Evolutionary conservation across 2,888 invertebrate genomes (phyloP).

Genomic region (Glaucopsyche alexis): DNA sequence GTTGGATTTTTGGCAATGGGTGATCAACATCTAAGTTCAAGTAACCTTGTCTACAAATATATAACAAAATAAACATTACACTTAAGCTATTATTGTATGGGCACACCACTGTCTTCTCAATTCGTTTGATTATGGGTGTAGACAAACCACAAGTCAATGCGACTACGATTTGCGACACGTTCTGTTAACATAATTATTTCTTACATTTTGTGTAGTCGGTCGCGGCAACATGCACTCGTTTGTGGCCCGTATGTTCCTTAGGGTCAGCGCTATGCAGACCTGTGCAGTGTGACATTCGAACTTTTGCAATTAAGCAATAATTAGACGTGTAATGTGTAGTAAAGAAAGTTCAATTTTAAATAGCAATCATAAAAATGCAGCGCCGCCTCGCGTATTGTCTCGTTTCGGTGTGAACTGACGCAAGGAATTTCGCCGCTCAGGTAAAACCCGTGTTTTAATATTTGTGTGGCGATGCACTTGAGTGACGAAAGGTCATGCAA

Average conservation of each 20-base stretch:
- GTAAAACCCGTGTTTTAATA: background rate
- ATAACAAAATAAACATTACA: constrained; percentile 4
- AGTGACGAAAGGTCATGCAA: constrained; percentile 19
- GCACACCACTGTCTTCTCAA: background rate
- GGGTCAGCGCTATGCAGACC: too few relatives aligned
- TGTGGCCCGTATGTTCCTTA: too few relatives aligned
- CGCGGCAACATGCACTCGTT: background rate
- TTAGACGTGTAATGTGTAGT: too few relatives aligned
- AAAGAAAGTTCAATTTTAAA: too few relatives aligned
- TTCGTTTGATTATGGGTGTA: background rate
- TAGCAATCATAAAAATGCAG: too few relatives aligned
- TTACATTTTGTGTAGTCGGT: background rate
- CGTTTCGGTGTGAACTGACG: too few relatives aligned
- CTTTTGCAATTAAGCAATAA: too few relatives aligned
- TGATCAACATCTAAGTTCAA: constrained; percentile 67
- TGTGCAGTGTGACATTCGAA: too few relatives aligned
- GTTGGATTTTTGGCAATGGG: constrained; percentile 62
- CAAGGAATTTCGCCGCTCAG: background rate
- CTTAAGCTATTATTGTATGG: background rate
- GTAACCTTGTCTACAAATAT: constrained; percentile 54
- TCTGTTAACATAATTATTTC: too few relatives aligned
- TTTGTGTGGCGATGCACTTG: constrained; percentile 17
- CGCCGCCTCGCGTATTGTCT: too few relatives aligned
- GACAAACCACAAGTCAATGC: too few relatives aligned
- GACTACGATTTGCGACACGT: background rate